phyloP scores from a whole-genome alignment of 2,797 vertebrate species.

The Macrochelys suwanniensis region DNA sequence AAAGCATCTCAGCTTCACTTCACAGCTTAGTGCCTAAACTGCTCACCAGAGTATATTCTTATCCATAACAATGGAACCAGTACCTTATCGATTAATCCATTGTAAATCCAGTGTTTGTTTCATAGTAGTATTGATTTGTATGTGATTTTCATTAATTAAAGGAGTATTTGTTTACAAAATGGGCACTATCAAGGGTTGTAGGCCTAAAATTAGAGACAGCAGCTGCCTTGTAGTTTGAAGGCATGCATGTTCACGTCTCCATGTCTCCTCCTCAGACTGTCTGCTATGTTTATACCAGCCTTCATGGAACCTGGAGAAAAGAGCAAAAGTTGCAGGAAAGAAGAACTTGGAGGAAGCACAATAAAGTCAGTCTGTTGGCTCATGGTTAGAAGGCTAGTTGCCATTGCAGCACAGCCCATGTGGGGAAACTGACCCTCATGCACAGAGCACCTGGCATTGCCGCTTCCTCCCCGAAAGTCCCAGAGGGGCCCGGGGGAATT shows the following conservation, averaged over 20 bases:
- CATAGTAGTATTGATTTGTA: background rate
- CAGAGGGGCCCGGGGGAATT: too few relatives aligned
- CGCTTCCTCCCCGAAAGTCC: too few relatives aligned
- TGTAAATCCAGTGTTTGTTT: background rate
- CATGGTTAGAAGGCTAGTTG: too few relatives aligned
- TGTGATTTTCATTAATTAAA: background rate
- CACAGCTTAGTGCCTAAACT: background rate
- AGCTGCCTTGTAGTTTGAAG: background rate
- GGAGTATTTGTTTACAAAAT: background rate
- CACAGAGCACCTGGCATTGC: too few relatives aligned
- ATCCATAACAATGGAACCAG: background rate
- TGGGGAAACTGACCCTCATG: too few relatives aligned
- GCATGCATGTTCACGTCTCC: background rate
- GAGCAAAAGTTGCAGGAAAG: background rate
- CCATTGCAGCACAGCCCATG: too few relatives aligned
- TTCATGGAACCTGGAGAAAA: background rate
- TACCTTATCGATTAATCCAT: background rate
- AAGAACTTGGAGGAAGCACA: background rate
- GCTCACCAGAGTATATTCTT: background rate
- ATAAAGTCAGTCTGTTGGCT: too few relatives aligned
- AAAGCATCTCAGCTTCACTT: background rate
- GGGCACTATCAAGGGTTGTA: background rate
- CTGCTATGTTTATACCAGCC: background rate
- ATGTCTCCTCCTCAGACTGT: background rate
- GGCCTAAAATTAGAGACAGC: background rate